phyloP scores from a whole-genome alignment of 2,888 invertebrate species.

The Hyposoter didymator region DNA sequence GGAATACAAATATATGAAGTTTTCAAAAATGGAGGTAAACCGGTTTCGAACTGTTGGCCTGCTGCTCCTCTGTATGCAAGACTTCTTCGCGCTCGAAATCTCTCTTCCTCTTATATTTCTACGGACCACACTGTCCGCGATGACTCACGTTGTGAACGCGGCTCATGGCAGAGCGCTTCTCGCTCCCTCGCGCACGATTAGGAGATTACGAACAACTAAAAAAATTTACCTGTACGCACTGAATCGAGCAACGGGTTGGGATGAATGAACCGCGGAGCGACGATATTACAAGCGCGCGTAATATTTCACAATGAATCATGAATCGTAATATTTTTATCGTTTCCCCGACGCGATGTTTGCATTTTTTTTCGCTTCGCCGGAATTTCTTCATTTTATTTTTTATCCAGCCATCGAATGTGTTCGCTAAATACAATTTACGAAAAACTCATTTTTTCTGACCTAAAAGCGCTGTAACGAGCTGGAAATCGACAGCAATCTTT shows the following conservation, averaged over 20 bases:
- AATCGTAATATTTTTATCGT: neutral
- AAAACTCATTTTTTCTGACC: neutral
- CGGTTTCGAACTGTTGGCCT: slow-evolving; percentile 57
- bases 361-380: neutral
- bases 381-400: neutral
- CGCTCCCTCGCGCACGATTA: slow-evolving; percentile 27
- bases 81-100: slow-evolving; percentile 32
- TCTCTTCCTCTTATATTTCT: slow-evolving; percentile 34
- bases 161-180: slow-evolving; percentile 30
- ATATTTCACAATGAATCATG: slow-evolving; percentile 17
- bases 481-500: neutral
- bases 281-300: neutral
- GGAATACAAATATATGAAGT: neutral
- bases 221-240: neutral
- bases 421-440: neutral
- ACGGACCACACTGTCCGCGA: slow-evolving; percentile 37
- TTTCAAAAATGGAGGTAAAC: slow-evolving; percentile 44
- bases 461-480: neutral
- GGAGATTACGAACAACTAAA: neutral
- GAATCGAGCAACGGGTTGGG: slow-evolving; percentile 39
- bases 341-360: neutral
- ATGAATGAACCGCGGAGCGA: slow-evolving; percentile 22
- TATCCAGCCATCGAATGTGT: neutral
- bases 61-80: slow-evolving; percentile 35
- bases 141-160: slow-evolving; percentile 60